Conservation (phyloP, 2,113 vertebrate species). For the Spheniscus mendiculus region DNA sequence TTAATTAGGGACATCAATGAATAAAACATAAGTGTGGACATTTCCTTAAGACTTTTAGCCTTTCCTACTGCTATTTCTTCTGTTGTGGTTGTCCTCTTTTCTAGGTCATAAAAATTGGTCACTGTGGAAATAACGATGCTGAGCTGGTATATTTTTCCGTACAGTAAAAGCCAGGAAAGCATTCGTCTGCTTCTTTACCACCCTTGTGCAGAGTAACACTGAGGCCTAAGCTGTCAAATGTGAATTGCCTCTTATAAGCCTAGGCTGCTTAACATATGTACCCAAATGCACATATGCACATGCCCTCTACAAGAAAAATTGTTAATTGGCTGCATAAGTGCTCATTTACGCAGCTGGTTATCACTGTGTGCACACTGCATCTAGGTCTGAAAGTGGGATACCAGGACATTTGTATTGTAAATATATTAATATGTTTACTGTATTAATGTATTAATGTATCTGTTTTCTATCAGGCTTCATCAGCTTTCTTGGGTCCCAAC, state of each 20-base stretch:
- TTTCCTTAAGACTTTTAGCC: neutral
- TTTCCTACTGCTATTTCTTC: neutral
- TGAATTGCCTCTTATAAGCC: neutral
- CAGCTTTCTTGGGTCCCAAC: neutral
- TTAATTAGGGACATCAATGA: neutral
- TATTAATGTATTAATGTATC: neutral
- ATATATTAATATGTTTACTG: neutral
- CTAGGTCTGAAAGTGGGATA: neutral
- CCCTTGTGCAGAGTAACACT: neutral
- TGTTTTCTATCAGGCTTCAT: neutral
- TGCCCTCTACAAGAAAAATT: neutral
- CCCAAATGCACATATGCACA: neutral
- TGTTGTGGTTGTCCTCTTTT: neutral
- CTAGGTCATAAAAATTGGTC: slow-evolving; percentile 11
- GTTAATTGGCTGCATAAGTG: neutral
- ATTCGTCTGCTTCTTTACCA: neutral
- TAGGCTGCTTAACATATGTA: neutral
- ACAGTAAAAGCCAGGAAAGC: neutral
- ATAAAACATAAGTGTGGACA: neutral
- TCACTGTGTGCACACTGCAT: neutral
- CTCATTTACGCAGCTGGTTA: neutral
- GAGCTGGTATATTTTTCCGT: neutral
- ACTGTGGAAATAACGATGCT: neutral
- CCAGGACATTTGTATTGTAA: neutral
- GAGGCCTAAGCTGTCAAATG: neutral